Evolutionary conservation across 2,888 invertebrate genomes (phyloP).

Genomic region (Habroteleia sp.): DNA sequence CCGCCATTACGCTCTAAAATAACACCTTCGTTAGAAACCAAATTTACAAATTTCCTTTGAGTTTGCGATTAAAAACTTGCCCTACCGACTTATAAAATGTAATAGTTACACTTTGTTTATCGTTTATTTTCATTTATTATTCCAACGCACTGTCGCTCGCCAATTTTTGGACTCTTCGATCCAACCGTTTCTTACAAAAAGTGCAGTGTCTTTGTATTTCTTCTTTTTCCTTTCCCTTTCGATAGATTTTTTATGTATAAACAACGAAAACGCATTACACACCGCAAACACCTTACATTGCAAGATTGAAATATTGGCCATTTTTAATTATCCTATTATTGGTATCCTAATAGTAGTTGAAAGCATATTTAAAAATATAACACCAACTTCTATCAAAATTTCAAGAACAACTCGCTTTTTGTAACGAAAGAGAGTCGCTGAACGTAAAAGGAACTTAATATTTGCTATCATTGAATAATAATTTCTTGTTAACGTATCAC

Average conservation of each 20-base stretch:
- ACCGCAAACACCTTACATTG: slow-evolving; percentile 32
- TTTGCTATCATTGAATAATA: slow-evolving; percentile 13
- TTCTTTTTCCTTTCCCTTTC: slow-evolving; percentile 7
- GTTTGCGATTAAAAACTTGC: slow-evolving; percentile 21
- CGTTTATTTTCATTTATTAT: slow-evolving; percentile 7
- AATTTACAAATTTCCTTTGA: slow-evolving; percentile 15
- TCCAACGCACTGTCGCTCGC: too few species aligned
- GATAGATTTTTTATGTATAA: slow-evolving; percentile 16
- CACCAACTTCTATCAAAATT: slow-evolving; percentile 1
- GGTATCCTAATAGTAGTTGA: slow-evolving; percentile 38
- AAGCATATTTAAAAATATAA: slow-evolving; percentile 8
- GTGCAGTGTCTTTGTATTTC: too few species aligned
- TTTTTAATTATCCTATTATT: slow-evolving; percentile 45
- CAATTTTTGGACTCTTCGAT: too few species aligned
- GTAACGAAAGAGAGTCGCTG: not conserved
- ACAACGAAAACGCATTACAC: slow-evolving; percentile 27
- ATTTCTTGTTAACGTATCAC: slow-evolving; percentile 8
- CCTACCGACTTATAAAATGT: slow-evolving; percentile 28
- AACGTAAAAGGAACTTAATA: slow-evolving; percentile 28
- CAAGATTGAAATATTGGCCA: slow-evolving; percentile 50
- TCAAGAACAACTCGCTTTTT: not conserved
- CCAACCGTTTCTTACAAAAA: too few species aligned
- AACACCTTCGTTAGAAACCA: slow-evolving; percentile 18
- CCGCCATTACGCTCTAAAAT: slow-evolving; percentile 8
- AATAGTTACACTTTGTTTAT: slow-evolving; percentile 24